Base-by-base conservation (phyloP, 1,140 invertebrate genomes). In the Pteromalus puparum region DNA sequence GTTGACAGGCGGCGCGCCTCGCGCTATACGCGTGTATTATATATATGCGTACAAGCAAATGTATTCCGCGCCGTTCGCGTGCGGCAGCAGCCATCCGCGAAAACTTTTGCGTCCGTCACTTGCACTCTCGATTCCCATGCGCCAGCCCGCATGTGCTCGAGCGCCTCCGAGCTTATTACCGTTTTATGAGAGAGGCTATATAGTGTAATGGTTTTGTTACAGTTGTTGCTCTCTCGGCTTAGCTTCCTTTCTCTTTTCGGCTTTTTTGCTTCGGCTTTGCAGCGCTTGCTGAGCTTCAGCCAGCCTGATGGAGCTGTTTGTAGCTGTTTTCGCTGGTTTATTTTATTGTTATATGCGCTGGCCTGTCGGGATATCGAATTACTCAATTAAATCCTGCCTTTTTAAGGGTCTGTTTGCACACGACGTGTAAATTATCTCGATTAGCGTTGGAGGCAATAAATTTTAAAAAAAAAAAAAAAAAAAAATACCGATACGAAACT, bases 71-170 rank as follows among this genome's bases (percentile, higher is more conserved):
- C 26, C 15, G 34, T 21, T 21, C 30, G 38, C 21, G 73, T 46
- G 46, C 42, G 46, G 42, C 53, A 46, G n/a, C 38, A 74, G 26
- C 38, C 67, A 48, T 75, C 68, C 61, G 80, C 67, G 61, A 61
- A 72, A 72, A 46, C 15, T 48, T 83, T 53, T 67, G 73, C 67
- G 28, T 76, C 78, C 83, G 68, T 83, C 85, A 83, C 85, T 86
- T 83, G 80, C 81, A 72, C 81, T 83, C 77, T 86, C 77, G 72
- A 82, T 85, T 85, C 67, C 65, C 68, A 82, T 48, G 34, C 30
- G 21, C 24, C 46, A 5, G 7, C 18, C 79, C 48, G 34, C 67
- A 34, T 77, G 42, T 48, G 21, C 26, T 7, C 53, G 30, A 12
- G 28, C 12, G 24, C 30, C 12, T 24, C 21, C 42, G 42, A 26